Conservation (phyloP, 2,113 vertebrate genomes). For the Xiphorhynchus elegans region DNA sequence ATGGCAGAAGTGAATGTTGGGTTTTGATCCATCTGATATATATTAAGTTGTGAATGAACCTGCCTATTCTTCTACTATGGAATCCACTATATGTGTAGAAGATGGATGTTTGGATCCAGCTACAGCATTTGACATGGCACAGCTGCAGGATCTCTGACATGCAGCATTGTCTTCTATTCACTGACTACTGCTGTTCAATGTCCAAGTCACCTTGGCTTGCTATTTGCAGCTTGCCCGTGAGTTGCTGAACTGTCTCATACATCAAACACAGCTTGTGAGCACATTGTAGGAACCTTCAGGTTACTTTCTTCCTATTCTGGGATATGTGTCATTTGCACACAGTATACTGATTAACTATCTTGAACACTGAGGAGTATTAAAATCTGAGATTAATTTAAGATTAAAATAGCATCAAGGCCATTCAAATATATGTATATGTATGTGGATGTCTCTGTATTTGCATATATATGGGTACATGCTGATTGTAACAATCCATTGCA, state of each 20-base stretch:
- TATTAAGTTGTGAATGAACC: background rate
- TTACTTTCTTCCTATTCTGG: slow-evolving; percentile 32
- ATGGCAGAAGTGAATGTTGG: background rate
- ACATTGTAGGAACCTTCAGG: background rate
- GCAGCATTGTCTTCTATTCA: background rate
- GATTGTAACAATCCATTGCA: background rate
- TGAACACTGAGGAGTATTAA: slow-evolving; percentile 22
- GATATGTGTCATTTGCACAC: background rate
- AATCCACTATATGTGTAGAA: background rate
- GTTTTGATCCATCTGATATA: background rate
- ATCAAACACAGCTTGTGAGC: background rate
- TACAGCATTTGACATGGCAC: background rate
- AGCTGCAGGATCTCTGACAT: background rate
- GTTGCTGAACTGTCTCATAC: background rate
- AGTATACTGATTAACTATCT: background rate
- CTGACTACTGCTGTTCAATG: background rate
- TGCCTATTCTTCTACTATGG: background rate
- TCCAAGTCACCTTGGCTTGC: background rate
- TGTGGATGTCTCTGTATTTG: background rate
- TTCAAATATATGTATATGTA: slow-evolving; percentile 3
- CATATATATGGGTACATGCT: background rate
- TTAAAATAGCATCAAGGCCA: slow-evolving; percentile 28
- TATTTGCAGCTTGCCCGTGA: background rate
- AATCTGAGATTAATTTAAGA: slow-evolving; percentile 36
- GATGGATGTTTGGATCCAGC: background rate